Base-by-base conservation (phyloP, 2,888 invertebrate species). In the Periphyllus acericola region DNA sequence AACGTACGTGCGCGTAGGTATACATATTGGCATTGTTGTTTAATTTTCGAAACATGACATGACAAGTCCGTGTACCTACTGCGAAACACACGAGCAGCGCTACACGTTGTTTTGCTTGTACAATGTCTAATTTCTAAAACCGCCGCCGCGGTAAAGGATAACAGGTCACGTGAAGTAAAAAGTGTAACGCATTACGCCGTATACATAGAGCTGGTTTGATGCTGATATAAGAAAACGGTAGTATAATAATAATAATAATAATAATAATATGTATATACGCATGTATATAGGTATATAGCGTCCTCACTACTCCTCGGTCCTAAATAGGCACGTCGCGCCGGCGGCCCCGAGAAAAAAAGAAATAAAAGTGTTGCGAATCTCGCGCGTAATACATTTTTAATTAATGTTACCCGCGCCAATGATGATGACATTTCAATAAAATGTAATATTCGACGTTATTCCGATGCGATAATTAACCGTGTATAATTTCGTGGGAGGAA, bases 11-110 rank as follows among this genome's bases (percentile, higher is more conserved):
- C 0, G 21, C 19, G n/a, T 76, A 29, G 6, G 5, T 52, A 52
- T 8, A 78, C 19, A 3, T 52, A 52, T 79, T 60, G 60, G 80
- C 40, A 40, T 75, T 66, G 66, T 66, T 84, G 66, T 84, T 84
- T 76, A 66, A 83, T 76, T 84, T 76, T 76, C 66, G 32, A 84
- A 84, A 84, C 83, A 83, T 66, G 83, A 83, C 83, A 36, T 19
- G 76, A 76, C 76, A 66, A 66, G 29, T 60, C 29, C 29, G 25
- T 74, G 46, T 46, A 46, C 9, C 9, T 46, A 46, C 11, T 46
- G 29, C 19, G 66, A 40, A 83, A 75, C 8, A 34, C 34, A 34
- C 60, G 25, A n/a, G 29, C 46, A 3, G 34, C n/a, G 74, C 14
- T 72, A 19, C 34, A n/a, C n/a, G n/a, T n/a, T n/a, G 36, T 36